Percentiles rank a stretch among this genome's conserved stretches.
phyloP scores from a whole-genome alignment of 2,797 vertebrate species.

The Ptychadena robeensis region DNA sequence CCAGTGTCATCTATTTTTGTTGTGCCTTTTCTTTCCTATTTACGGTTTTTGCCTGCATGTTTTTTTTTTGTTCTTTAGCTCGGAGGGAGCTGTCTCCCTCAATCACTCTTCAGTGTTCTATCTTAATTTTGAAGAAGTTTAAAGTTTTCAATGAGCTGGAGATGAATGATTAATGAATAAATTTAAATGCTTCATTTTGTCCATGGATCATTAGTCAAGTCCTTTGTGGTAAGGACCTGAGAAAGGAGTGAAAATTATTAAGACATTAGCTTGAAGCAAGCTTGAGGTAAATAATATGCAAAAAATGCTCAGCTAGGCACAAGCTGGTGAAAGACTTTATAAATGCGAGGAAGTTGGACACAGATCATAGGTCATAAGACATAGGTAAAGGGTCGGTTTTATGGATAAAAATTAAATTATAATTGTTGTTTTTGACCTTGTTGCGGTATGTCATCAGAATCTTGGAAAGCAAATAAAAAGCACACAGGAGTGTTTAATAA shows the following conservation, averaged over 20 bases:
- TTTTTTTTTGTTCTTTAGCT: conserved; percentile 67
- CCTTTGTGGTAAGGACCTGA: conserved; percentile 99
- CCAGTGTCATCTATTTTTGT: conserved; percentile 77
- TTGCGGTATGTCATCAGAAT: not conserved
- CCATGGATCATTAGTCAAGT: conserved; percentile 99
- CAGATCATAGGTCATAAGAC: conserved; percentile 1
- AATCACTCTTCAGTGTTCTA: conserved; percentile 99
- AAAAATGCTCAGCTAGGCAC: conserved; percentile 80
- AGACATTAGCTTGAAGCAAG: conserved; percentile 99
- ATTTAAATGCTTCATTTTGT: conserved; percentile 99
- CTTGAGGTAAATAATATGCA: conserved; percentile 99
- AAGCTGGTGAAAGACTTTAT: conserved; percentile 76
- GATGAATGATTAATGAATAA: conserved; percentile 99
- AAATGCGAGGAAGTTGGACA: conserved; percentile 69
- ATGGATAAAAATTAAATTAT: not conserved
- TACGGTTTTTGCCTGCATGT: conserved; percentile 66
- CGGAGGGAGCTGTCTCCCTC: conserved; percentile 93
- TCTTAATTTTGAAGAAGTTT: conserved; percentile 99
- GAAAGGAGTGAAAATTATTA: conserved; percentile 99
- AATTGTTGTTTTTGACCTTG: not conserved
- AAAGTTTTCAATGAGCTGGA: conserved; percentile 99
- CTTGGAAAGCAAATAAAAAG: not conserved
- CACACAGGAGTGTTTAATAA: not conserved
- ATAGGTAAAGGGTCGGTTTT: not conserved
- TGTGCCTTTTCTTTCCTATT: conserved; percentile 75